Evolutionary conservation across 1,140 invertebrate genomes (phyloP).

Genomic region (Drosophila subpulchrella): DNA sequence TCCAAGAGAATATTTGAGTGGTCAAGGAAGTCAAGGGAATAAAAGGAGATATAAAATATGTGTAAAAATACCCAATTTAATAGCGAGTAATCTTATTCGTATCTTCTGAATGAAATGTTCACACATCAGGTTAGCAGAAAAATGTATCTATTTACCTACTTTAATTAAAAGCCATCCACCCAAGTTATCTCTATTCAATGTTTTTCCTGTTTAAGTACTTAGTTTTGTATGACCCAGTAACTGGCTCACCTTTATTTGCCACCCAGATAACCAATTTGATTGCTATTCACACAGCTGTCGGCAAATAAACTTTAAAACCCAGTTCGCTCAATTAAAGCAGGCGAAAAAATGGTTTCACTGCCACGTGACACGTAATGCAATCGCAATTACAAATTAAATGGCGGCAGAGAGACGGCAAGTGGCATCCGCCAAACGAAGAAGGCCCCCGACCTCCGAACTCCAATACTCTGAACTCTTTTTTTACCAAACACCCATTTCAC

Average conservation of each 20-base stretch:
- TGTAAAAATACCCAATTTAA: too few relatives aligned
- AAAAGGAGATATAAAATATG: neutral
- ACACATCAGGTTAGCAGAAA: too few relatives aligned
- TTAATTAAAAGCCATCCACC: too few relatives aligned
- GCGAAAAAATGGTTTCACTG: slow-evolving; percentile 30
- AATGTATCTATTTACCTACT: too few relatives aligned
- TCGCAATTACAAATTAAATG: slow-evolving; percentile 80
- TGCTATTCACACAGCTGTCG: slow-evolving; percentile 26
- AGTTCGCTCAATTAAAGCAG: slow-evolving; percentile 61
- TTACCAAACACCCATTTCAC: slow-evolving; percentile 13
- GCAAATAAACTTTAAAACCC: slow-evolving; percentile 31
- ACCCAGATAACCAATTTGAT: slow-evolving; percentile 5
- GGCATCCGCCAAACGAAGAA: slow-evolving; percentile 33
- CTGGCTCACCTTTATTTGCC: neutral
- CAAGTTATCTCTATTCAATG: too few relatives aligned
- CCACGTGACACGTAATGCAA: slow-evolving; percentile 64
- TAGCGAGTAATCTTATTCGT: too few relatives aligned
- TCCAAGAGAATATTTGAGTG: slow-evolving; percentile 28
- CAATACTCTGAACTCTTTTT: neutral
- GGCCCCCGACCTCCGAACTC: neutral
- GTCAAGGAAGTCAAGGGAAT: neutral
- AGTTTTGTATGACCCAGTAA: too few relatives aligned
- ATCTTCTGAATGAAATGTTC: too few relatives aligned
- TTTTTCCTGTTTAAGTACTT: too few relatives aligned
- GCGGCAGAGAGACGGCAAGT: slow-evolving; percentile 51